Conservation (phyloP, 2,797 vertebrate genomes). For the Ibycter americanus region DNA sequence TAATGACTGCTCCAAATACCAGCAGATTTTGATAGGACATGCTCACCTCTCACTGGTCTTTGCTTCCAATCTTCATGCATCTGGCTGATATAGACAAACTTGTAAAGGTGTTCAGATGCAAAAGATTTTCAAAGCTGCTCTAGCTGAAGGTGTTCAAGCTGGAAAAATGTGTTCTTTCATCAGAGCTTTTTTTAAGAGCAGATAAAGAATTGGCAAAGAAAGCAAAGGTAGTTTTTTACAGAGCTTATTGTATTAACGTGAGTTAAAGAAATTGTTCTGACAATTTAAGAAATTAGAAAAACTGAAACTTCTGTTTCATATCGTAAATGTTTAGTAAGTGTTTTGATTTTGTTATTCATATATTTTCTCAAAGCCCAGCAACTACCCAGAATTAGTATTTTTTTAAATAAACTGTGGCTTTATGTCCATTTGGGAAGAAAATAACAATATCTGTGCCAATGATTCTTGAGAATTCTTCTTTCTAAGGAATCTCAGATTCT, state of each 20-base stretch:
- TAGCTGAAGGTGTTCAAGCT: background rate
- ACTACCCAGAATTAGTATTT: background rate
- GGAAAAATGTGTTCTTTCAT: background rate
- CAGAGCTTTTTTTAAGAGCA: background rate
- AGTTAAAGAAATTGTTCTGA: background rate
- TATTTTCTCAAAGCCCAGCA: background rate
- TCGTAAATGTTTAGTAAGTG: background rate
- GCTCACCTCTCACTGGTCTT: background rate
- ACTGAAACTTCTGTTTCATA: background rate
- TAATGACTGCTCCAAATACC: background rate
- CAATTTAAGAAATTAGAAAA: background rate
- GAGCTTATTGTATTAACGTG: background rate
- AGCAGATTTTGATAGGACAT: background rate
- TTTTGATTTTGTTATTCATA: background rate
- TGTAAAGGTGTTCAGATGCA: background rate
- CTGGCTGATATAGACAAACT: background rate
- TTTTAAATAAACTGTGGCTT: background rate
- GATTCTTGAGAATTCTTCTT: background rate
- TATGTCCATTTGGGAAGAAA: background rate
- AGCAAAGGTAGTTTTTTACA: background rate
- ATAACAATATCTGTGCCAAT: background rate
- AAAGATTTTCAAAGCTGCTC: background rate
- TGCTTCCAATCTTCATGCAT: background rate
- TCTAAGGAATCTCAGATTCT: background rate
- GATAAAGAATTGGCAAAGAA: background rate